Evolutionary conservation across 2,113 vertebrate genomes (phyloP).

Genomic region (Microcebus jonahi): DNA sequence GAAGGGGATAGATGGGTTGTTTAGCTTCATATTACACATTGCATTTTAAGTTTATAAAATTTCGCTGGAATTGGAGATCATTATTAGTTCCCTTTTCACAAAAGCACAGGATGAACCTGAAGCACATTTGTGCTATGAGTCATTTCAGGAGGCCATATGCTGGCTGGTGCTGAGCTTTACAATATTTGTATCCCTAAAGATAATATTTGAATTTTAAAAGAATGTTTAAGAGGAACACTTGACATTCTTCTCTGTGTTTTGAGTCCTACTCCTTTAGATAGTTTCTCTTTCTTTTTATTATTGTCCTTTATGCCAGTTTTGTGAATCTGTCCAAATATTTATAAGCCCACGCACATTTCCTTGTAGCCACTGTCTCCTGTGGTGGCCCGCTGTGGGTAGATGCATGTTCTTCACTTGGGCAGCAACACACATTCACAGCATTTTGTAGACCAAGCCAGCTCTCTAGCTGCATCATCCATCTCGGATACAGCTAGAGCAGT

Average conservation of each 20-base stretch:
- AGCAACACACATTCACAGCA: background rate
- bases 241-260: background rate
- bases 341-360: background rate
- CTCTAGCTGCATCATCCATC: background rate
- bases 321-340: background rate
- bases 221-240: background rate
- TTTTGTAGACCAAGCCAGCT: background rate
- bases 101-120: background rate
- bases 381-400: background rate
- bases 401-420: background rate
- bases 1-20: background rate
- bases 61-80: background rate
- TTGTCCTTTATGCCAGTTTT: background rate
- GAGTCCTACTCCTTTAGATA: background rate
- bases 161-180: background rate
- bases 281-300: constrained; percentile 11
- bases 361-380: background rate
- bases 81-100: background rate
- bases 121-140: background rate
- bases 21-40: background rate
- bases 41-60: constrained; percentile 9
- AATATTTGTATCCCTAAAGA: background rate
- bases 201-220: constrained; percentile 48
- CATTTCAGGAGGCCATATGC: background rate
- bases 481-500: background rate